These are phyloP conservation scores for Crepidodera aurea DNA, from an alignment of 2,888 invertebrate species.

Conservation along the genomic window DNA sequence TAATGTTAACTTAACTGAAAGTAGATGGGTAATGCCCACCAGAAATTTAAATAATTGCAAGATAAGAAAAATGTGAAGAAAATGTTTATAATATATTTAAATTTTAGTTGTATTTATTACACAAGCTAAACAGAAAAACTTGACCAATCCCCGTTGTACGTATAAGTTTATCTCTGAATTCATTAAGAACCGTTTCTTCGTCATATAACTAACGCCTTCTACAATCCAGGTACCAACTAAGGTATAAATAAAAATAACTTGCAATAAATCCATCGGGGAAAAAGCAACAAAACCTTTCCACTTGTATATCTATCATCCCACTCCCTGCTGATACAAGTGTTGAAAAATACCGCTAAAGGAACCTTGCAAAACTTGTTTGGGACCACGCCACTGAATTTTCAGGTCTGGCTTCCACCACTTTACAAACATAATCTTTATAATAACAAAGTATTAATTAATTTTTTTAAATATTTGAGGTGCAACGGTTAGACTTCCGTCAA, in stretches of 20 bases:
- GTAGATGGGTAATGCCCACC: too few relatives aligned
- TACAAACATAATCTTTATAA: too few relatives aligned
- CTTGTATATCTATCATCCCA: slow-evolving; percentile 36
- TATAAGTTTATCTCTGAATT: slow-evolving; percentile 32
- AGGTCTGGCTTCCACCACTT: neutral
- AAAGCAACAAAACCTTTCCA: slow-evolving; percentile 32
- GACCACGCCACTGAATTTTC: slow-evolving; percentile 15
- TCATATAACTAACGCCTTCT: slow-evolving; percentile 37
- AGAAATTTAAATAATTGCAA: too few relatives aligned
- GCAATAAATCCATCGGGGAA: slow-evolving; percentile 37
- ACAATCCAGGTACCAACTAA: slow-evolving; percentile 39
- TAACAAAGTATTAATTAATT: too few relatives aligned
- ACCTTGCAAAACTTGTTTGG: slow-evolving; percentile 27
- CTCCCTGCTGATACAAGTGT: slow-evolving; percentile 32
- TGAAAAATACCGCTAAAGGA: slow-evolving; percentile 26
- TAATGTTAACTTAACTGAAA: too few relatives aligned
- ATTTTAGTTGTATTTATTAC: slow-evolving; percentile 6
- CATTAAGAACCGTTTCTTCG: slow-evolving; percentile 35
- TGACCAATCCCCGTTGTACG: slow-evolving; percentile 23
- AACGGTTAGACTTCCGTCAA: too few relatives aligned
- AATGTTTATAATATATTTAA: neutral
- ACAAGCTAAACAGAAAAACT: slow-evolving; percentile 2
- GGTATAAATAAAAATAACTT: slow-evolving; percentile 40
- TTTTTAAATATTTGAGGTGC: too few relatives aligned
- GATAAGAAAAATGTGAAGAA: too few relatives aligned